Evolutionary conservation across 2,797 vertebrate species (phyloP), one percentile per base, ranked within the genome.

Genomic region (Acrossocheilus wenchowensis): DNA sequence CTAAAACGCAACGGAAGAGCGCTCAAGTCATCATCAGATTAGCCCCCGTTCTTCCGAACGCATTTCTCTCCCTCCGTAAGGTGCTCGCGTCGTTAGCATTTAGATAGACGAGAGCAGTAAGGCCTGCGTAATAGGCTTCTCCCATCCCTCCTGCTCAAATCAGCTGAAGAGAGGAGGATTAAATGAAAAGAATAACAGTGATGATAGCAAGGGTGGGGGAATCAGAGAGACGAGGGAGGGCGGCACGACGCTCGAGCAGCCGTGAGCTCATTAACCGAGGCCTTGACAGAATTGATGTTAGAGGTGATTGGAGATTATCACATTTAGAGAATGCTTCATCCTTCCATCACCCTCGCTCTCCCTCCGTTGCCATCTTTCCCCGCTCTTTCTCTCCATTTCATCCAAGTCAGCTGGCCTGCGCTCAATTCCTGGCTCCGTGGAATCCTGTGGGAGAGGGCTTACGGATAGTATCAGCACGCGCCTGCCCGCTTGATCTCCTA

Each of bases 251-350:
- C 95, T 96, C 95, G 94, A 95, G 96, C 95, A 95, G 94, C 95
- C 96, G 93, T 96, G 96, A 96, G 96, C 97, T 98, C 97, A 98
- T 99, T 99, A 99, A 96, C 96, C 94, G 92, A 82, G 94, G 96
- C 94, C 97, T 96, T 95, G 96, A 97, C 97, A 95, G 95, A 94
- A 95, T 93, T 95, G 94, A 96, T 97, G 96, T 96, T 97, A 94
- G 96, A 97, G 95, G 94, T 97, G 96, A 98, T 98, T 98, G 97
- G 97, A 98, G 97, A 98, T 99, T 97, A 98, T 95, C 95, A 97
- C 97, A 97, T 97, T 98, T 97, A 98, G 97, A 93, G 95, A 94
- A 95, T 94, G 93, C 94, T 94, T 94, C 94, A 94, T 93, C 93
- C 92, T 91, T 90, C 91, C 92, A 92, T 93, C 92, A 93, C 92